A percentile compares a stretch with the other conserved stretches of the same genome.
Conservation (phyloP, 2,888 invertebrate genomes). For the Gastrophysa polygoni region DNA sequence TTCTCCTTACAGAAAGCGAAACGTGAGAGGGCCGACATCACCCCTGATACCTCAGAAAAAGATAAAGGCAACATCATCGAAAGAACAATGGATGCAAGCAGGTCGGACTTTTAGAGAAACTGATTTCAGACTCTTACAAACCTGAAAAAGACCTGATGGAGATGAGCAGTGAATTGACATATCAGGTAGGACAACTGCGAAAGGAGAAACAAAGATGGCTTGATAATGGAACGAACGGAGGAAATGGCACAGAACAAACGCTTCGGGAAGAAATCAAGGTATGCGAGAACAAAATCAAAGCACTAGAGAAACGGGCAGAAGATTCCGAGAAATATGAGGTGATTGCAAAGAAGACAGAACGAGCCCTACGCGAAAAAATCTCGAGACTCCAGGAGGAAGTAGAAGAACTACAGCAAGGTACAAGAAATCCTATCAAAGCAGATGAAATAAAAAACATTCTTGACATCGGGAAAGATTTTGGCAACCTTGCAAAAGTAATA, state of each 20-base stretch:
- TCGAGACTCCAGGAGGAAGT: neutral
- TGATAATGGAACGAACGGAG: too few relatives aligned
- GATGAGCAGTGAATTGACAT: neutral
- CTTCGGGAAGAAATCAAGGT: neutral
- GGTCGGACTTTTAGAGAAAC: neutral
- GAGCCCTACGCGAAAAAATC: neutral
- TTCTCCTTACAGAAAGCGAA: neutral
- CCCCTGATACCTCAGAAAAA: neutral
- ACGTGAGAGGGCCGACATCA: neutral
- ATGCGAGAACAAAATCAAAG: neutral
- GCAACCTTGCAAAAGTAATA: neutral
- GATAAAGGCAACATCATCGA: neutral
- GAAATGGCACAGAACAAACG: neutral
- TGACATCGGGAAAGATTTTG: neutral
- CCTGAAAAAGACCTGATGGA: neutral
- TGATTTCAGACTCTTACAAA: neutral
- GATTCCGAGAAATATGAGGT: neutral
- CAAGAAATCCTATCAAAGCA: neutral
- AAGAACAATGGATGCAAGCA: neutral
- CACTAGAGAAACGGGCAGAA: neutral
- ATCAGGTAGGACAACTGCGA: neutral
- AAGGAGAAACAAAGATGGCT: neutral
- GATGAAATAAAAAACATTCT: neutral
- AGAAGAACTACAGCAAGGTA: neutral
- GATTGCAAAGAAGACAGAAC: neutral